Base-by-base conservation (phyloP, 2,113 vertebrate genomes). In the Podocnemis expansa region DNA sequence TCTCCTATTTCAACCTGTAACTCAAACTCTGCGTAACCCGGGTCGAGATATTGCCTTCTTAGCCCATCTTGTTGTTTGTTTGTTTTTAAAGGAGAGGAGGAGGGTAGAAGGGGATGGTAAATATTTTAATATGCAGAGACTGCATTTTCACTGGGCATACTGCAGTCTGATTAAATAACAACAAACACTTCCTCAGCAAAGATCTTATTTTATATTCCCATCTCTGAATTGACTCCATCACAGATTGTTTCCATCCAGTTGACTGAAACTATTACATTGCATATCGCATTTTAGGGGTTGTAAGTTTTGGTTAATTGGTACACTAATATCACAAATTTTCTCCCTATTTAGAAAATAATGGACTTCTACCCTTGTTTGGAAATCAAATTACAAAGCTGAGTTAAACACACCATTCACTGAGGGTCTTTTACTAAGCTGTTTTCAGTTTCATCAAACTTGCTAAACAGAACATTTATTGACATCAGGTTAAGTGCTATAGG, bases 401-500 rank as follows among this genome's bases (percentile, higher is more conserved):
- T 47, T 60, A 75, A 67, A 47, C 0, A 0, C 13, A 22, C 7
- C 0, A 0, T 6, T 31, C 58, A 13, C 6, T 55, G 45, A n/a
- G 24, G 24, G 29, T 38, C 4, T 19, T 31, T 51, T 1, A 0
- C 63, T 89, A 80, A 70, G 5, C 45, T 1, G 24, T 10, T 8
- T 90, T 85, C 85, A 29, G 45, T 34, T 29, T 2, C 73, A 24
- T 38, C 63, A 70, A 38, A 38, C n/a, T 70, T 83, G 38, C 89
- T 22, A 38, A 60, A 78, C 1, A 52, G 60, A n/a, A 17, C 2
- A 51, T 58, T 73, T 82, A 9, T 54, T 82, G 8, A 58, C 51
- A 84, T 76, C 24, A 45, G 38, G 41, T 43, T 75, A 22, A 75
- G 22, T 43, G 41, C 10, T 45, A 27, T 14, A 45, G 73, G 11